A percentile compares a stretch with the other conserved stretches of the same genome.
Conservation (phyloP, 2,888 invertebrate species). For the Ommatoiulus sabulosus region DNA sequence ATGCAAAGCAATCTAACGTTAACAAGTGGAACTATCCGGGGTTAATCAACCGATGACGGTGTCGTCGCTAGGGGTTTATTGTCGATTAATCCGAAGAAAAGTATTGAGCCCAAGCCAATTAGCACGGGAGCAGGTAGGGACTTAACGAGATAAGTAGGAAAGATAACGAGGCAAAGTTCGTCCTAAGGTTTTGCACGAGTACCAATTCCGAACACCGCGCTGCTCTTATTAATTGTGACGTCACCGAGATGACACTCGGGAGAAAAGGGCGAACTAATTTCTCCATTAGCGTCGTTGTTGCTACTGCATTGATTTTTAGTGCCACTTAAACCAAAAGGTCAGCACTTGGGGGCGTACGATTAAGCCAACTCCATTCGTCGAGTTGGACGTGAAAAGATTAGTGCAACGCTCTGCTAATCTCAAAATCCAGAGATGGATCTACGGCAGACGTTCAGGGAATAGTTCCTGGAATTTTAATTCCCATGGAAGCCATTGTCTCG, state of each 20-base stretch:
- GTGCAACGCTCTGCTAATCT: neutral
- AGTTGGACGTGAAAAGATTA: neutral
- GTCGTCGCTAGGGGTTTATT: constrained; percentile 15
- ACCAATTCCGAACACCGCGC: neutral
- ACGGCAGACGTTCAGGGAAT: neutral
- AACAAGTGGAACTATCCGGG: neutral
- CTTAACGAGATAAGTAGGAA: neutral
- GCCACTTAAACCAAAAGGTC: neutral
- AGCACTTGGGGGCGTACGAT: neutral
- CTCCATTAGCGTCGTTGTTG: neutral
- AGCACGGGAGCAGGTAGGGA: neutral
- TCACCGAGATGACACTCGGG: neutral
- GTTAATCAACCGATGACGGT: constrained; percentile 24
- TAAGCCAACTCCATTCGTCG: neutral
- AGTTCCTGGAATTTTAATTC: neutral
- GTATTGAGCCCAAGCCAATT: constrained; percentile 18
- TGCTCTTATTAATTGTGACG: constrained; percentile 34
- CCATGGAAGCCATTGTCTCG: neutral
- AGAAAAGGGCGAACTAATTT: neutral
- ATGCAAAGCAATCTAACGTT: neutral
- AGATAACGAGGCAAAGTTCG: neutral
- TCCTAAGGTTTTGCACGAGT: neutral
- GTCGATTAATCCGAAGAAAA: neutral
- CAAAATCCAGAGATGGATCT: neutral
- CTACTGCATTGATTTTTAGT: neutral